These are phyloP conservation scores for Sphaerophoria rueppellii DNA, from an alignment of 2,888 invertebrate species.

Conservation along the genomic window DNA sequence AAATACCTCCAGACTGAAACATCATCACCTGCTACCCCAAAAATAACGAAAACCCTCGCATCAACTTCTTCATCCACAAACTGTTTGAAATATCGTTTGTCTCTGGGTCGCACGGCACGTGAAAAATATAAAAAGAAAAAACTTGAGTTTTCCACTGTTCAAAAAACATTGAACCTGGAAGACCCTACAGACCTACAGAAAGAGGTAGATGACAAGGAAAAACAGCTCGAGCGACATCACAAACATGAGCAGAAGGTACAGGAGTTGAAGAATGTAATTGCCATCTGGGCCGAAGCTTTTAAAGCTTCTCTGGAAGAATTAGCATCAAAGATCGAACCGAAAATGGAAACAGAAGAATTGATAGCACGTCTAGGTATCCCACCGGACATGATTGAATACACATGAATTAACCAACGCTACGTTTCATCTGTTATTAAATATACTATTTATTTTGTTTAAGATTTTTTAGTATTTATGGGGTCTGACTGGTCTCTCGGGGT, in stretches of 20 bases:
- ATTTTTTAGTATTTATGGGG: conserved; percentile 88
- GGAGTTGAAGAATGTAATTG: conserved; percentile 75
- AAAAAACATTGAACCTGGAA: not conserved
- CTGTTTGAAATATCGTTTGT: conserved; percentile 75
- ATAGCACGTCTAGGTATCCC: conserved; percentile 76
- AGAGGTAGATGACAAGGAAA: conserved; percentile 64
- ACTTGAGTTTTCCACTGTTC: conserved; percentile 35
- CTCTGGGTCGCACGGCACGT: conserved; percentile 66
- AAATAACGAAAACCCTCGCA: not conserved
- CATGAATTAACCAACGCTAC: conserved; percentile 72
- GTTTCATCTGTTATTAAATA: conserved; percentile 38
- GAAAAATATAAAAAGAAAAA: conserved; percentile 74
- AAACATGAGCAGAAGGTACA: conserved; percentile 69
- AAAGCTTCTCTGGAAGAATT: conserved; percentile 76
- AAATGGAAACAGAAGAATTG: conserved; percentile 67
- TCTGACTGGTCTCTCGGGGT: conserved; percentile 91
- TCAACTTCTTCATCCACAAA: conserved; percentile 66
- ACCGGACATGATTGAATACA: conserved; percentile 76
- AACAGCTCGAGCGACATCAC: conserved; percentile 67
- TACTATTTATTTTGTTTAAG: conserved; percentile 12
- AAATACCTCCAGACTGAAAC: conserved; percentile 46
- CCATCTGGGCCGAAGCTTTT: conserved; percentile 77
- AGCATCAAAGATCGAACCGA: conserved; percentile 73
- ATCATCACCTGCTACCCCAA: conserved; percentile 73
- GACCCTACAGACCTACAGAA: conserved; percentile 35